Evolutionary conservation across 2,888 invertebrate species (phyloP).

Genomic region (Melanostoma scalare): DNA sequence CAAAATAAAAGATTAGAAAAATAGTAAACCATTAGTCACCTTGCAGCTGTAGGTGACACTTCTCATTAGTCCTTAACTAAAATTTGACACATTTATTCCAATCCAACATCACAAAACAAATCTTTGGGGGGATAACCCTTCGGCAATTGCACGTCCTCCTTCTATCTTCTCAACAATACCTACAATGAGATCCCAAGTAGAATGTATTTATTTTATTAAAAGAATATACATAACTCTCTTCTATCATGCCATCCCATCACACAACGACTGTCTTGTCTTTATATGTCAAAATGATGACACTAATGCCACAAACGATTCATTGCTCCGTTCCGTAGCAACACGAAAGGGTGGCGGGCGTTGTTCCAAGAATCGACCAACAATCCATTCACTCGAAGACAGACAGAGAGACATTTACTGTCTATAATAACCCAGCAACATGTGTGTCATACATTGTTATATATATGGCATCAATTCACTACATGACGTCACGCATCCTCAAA

Average conservation of each 20-base stretch:
- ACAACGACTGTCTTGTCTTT: slow-evolving; percentile 58
- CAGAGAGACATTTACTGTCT: slow-evolving; percentile 58
- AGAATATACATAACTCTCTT: slow-evolving; percentile 23
- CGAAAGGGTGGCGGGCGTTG: slow-evolving; percentile 31
- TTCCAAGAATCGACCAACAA: slow-evolving; percentile 20
- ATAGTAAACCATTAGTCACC: too few relatives aligned
- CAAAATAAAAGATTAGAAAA: too few relatives aligned
- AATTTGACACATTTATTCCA: slow-evolving; percentile 17
- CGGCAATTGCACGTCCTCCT: slow-evolving; percentile 38
- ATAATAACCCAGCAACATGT: slow-evolving; percentile 56
- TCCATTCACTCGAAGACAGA: slow-evolving; percentile 26
- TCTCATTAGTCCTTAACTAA: slow-evolving; percentile 23
- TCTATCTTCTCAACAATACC: slow-evolving; percentile 6
- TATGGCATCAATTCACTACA: slow-evolving; percentile 30
- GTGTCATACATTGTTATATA: slow-evolving; percentile 34
- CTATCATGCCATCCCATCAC: background rate
- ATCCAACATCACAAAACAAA: background rate
- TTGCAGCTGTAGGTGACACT: slow-evolving; percentile 41
- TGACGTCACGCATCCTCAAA: slow-evolving; percentile 50
- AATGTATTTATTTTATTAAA: slow-evolving; percentile 40
- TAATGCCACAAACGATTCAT: slow-evolving; percentile 49
- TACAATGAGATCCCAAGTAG: slow-evolving; percentile 30
- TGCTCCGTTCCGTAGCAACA: background rate
- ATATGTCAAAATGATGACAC: slow-evolving; percentile 56
- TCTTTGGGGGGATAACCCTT: slow-evolving; percentile 21